These are phyloP conservation scores for Cistogaster globosa DNA, from an alignment of 2,888 invertebrate genomes.

Conservation along the genomic window DNA sequence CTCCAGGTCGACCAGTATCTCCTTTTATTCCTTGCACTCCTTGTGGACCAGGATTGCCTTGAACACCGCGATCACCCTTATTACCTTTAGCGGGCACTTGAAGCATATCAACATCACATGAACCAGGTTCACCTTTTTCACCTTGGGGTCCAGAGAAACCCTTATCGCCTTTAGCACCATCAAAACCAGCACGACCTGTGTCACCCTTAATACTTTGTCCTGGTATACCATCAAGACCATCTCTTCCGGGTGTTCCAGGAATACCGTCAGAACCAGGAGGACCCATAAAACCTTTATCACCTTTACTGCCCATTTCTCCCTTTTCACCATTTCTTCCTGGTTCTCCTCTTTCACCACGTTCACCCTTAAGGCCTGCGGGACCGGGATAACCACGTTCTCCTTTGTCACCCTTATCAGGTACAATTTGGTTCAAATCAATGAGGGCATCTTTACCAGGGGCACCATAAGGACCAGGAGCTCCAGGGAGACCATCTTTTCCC, in stretches of 20 bases:
- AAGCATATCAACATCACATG: constrained; percentile 84
- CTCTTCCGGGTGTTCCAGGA: constrained; percentile 86
- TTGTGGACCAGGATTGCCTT: constrained; percentile 85
- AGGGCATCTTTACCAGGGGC: constrained; percentile 86
- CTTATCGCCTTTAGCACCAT: constrained; percentile 84
- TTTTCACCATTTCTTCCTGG: constrained; percentile 88
- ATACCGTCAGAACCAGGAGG: constrained; percentile 88
- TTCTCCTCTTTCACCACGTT: constrained; percentile 87
- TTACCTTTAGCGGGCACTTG: constrained; percentile 83
- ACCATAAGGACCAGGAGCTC: constrained; percentile 87
- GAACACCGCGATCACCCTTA: constrained; percentile 86
- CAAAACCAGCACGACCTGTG: constrained; percentile 86
- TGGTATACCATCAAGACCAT: constrained; percentile 88
- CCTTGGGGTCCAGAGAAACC: constrained; percentile 83
- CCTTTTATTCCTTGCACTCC: constrained; percentile 87
- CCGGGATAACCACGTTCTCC: constrained; percentile 88
- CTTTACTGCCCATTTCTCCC: constrained; percentile 87
- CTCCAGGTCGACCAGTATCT: constrained; percentile 85
- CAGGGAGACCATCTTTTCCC: constrained; percentile 84
- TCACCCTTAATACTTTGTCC: constrained; percentile 91
- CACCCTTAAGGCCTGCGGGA: constrained; percentile 86
- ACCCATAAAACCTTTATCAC: constrained; percentile 88
- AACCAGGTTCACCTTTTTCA: constrained; percentile 87
- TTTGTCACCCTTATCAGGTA: constrained; percentile 86
- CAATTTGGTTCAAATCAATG: constrained; percentile 84